These are phyloP conservation scores for Dicyrtoma fusca DNA, from an alignment of 2,888 invertebrate species.

Conservation along the genomic window DNA sequence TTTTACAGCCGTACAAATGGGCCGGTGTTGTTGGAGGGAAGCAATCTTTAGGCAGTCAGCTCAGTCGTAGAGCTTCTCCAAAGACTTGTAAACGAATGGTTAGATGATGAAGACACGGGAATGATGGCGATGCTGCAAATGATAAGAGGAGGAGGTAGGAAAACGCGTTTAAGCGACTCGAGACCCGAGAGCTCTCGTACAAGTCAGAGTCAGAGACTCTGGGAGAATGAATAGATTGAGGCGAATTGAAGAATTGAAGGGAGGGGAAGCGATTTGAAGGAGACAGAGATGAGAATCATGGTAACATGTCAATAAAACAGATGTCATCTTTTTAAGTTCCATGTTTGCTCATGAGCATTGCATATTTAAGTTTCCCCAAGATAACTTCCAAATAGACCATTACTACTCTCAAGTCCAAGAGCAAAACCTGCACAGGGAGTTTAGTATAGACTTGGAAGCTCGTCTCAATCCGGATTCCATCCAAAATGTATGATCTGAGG, in stretches of 20 bases:
- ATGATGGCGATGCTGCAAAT: slow-evolving; percentile 20
- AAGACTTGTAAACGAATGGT: no score
- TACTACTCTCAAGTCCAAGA: neutral
- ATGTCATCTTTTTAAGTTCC: slow-evolving; percentile 40
- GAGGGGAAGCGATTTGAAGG: slow-evolving; percentile 16
- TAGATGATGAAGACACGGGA: neutral
- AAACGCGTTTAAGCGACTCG: neutral
- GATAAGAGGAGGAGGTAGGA: neutral
- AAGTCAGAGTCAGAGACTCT: neutral
- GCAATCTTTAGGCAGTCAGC: no score
- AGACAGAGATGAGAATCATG: slow-evolving; percentile 38
- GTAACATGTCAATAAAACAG: slow-evolving; percentile 47
- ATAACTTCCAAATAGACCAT: slow-evolving; percentile 16
- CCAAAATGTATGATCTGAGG: no score
- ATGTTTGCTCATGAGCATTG: slow-evolving; percentile 17
- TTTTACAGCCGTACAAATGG: neutral
- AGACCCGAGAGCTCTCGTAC: neutral
- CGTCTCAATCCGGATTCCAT: no score
- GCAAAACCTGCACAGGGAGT: no score
- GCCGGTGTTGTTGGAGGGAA: no score
- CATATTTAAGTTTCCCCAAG: slow-evolving; percentile 29
- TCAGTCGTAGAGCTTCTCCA: no score
- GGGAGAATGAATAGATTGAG: neutral
- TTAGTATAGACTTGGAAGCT: no score
- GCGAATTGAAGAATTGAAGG: slow-evolving; percentile 14